phyloP scores from a whole-genome alignment of 2,888 invertebrate species.

The Choristoneura rosaceana region DNA sequence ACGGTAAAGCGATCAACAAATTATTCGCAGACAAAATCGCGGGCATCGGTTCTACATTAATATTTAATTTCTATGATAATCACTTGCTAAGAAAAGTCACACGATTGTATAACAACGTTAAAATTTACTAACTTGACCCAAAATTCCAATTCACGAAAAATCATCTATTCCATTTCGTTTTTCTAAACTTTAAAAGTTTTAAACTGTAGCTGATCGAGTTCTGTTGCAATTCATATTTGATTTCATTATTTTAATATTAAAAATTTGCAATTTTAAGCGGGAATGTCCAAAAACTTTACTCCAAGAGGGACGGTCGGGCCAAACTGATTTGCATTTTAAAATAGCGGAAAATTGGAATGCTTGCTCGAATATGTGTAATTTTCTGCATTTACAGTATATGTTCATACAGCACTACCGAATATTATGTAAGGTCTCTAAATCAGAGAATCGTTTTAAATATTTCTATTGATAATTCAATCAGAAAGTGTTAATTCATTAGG shows the following conservation, averaged over 20 bases:
- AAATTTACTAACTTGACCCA: neutral
- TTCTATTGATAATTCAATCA: too few relatives aligned
- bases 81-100: neutral
- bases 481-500: too few relatives aligned
- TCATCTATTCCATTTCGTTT: neutral
- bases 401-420: too few relatives aligned
- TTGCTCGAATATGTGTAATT: neutral
- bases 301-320: slow-evolving; percentile 1
- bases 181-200: neutral
- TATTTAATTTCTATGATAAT: too few relatives aligned
- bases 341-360: slow-evolving; percentile 21
- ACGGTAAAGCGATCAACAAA: too few relatives aligned
- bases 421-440: too few relatives aligned
- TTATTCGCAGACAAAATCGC: too few relatives aligned
- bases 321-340: slow-evolving; percentile 33
- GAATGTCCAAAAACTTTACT: slow-evolving; percentile 20
- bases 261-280: slow-evolving; percentile 23
- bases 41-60: neutral
- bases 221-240: neutral
- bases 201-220: neutral
- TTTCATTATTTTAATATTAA: slow-evolving; percentile 14
- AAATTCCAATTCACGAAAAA: neutral
- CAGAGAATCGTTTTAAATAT: too few relatives aligned
- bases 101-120: neutral
- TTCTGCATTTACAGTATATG: neutral